Conservation (phyloP, 2,113 vertebrate species). For the Lepus europaeus region DNA sequence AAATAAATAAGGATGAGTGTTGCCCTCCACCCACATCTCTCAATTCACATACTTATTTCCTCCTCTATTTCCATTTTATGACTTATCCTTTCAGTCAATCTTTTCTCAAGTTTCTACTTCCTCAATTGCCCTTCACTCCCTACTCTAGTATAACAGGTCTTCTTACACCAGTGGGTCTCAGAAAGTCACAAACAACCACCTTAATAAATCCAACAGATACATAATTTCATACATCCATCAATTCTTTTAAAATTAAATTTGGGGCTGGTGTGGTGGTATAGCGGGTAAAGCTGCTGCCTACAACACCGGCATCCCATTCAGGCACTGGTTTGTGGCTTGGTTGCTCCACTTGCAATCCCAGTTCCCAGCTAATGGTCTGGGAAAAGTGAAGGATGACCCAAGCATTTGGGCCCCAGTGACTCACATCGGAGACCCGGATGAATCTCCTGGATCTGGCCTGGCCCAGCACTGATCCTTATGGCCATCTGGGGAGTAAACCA, state of each 20-base stretch:
- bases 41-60: not conserved
- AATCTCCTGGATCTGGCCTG: too few relatives aligned
- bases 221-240: conserved; percentile 20
- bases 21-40: not conserved
- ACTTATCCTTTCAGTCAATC: not conserved
- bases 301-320: too few relatives aligned
- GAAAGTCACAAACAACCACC: not conserved
- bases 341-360: too few relatives aligned
- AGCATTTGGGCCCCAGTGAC: too few relatives aligned
- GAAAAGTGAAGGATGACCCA: too few relatives aligned
- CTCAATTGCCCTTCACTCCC: not conserved
- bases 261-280: too few relatives aligned
- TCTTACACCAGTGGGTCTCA: not conserved
- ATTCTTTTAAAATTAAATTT: not conserved
- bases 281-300: too few relatives aligned
- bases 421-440: too few relatives aligned
- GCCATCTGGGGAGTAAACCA: too few relatives aligned
- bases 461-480: too few relatives aligned
- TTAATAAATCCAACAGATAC: not conserved
- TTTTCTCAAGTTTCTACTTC: not conserved
- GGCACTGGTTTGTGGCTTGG: too few relatives aligned
- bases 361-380: too few relatives aligned
- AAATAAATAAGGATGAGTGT: not conserved
- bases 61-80: not conserved
- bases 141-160: not conserved